These are phyloP conservation scores for Leptopilina clavipes DNA, from an alignment of 1,140 invertebrate genomes.

Conservation along the genomic window DNA sequence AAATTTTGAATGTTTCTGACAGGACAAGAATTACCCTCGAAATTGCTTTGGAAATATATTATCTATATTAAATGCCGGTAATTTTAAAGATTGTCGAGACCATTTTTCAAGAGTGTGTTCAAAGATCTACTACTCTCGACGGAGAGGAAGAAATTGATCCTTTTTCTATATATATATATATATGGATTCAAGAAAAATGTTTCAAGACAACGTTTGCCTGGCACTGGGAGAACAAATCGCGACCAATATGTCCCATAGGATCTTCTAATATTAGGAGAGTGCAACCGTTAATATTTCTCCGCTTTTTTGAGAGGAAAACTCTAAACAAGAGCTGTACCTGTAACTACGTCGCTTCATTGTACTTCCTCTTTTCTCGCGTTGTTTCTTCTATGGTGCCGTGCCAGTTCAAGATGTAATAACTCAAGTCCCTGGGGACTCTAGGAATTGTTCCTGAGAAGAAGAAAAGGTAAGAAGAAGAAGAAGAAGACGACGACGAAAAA, in stretches of 20 bases:
- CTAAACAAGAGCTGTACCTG: neutral
- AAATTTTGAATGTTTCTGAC: neutral
- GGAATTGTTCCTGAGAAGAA: neutral
- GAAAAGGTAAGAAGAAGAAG: neutral
- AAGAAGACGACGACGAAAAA: too few species aligned
- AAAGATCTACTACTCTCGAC: neutral
- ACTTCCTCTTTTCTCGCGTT: neutral
- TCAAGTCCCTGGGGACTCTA: constrained; percentile 22
- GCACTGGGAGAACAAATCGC: constrained; percentile 21
- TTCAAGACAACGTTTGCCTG: constrained; percentile 7
- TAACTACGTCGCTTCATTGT: neutral
- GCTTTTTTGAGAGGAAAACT: neutral
- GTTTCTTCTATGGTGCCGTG: neutral
- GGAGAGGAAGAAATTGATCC: constrained; percentile 11
- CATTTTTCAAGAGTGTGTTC: constrained; percentile 3
- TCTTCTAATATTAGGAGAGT: constrained; percentile 31
- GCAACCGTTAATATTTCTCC: constrained; percentile 29
- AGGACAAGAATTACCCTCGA: neutral
- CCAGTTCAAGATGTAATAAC: constrained; percentile 32
- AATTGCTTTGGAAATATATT: neutral
- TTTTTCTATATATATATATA: neutral
- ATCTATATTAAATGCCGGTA: neutral
- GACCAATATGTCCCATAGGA: constrained; percentile 11
- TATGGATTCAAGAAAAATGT: constrained; percentile 11
- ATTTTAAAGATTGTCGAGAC: neutral